Conservation (phyloP, 2,888 invertebrate genomes). For the Campoplex capitator region DNA sequence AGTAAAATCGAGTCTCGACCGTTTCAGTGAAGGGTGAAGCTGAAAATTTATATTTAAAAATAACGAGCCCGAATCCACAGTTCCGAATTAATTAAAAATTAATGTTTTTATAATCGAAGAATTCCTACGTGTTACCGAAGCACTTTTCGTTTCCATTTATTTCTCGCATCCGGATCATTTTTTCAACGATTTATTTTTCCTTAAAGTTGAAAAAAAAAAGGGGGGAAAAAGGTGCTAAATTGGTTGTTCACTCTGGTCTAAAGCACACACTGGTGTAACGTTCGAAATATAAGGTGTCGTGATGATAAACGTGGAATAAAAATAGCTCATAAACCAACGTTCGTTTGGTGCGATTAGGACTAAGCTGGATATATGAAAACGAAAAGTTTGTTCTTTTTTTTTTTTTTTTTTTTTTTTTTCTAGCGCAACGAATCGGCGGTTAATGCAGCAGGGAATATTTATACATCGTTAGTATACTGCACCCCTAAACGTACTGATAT, state of each 20-base stretch:
- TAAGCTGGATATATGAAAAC: slow-evolving; percentile 30
- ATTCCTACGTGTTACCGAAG: too few species aligned
- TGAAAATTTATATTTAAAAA: too few species aligned
- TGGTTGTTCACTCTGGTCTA: slow-evolving; percentile 41
- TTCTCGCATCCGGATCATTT: background rate
- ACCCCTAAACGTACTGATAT: background rate
- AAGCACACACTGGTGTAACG: slow-evolving; percentile 37
- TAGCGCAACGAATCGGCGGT: slow-evolving; percentile 44
- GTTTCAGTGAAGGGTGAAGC: too few species aligned
- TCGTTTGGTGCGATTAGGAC: slow-evolving; percentile 41
- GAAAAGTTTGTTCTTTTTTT: background rate
- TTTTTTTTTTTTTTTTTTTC: slow-evolving; percentile 11
- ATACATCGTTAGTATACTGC: background rate
- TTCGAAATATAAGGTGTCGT: slow-evolving; percentile 21
- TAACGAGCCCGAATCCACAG: too few species aligned
- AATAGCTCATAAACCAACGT: slow-evolving; percentile 30
- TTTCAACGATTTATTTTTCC: background rate
- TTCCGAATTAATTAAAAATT: too few species aligned
- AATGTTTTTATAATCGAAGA: too few species aligned
- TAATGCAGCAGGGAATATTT: slow-evolving; percentile 23
- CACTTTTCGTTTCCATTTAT: too few species aligned
- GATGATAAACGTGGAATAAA: slow-evolving; percentile 26
- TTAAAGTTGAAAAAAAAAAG: background rate
- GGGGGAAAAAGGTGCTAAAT: background rate
- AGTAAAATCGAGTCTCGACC: too few species aligned